A percentile compares a stretch with the other conserved stretches of the same genome.
Evolutionary conservation across 30 jellyfish, hydroid and myxozoan genomes (phyloP).

Genomic region (Chironex yamaguchii): DNA sequence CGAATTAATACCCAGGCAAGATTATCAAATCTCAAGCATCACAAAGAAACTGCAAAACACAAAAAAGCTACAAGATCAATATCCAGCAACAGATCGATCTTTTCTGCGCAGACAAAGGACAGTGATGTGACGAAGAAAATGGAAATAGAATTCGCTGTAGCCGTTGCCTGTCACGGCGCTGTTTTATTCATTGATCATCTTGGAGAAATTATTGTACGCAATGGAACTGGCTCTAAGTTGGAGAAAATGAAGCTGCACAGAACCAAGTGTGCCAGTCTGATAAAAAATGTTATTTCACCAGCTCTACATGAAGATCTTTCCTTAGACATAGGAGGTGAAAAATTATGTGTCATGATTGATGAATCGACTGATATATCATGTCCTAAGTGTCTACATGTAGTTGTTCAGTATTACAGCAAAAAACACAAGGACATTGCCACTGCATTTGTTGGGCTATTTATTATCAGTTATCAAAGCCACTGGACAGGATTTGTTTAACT

Average conservation of each 20-base stretch:
- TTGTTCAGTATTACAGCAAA: constrained; percentile 58
- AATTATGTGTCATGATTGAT: constrained; percentile 48
- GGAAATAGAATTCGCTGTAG: constrained; percentile 59
- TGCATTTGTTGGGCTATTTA: constrained; percentile 43
- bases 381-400: constrained; percentile 37
- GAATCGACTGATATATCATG: constrained; percentile 66
- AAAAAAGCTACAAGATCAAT: too few relatives aligned
- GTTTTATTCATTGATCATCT: constrained; percentile 62
- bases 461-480: background rate
- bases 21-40: too few relatives aligned
- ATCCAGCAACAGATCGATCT: too few relatives aligned
- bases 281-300: constrained; percentile 63
- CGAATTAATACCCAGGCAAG: too few relatives aligned
- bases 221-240: constrained; percentile 66
- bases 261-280: constrained; percentile 49
- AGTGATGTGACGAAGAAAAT: constrained; percentile 48
- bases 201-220: constrained; percentile 56
- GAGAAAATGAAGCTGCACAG: constrained; percentile 65
- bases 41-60: too few relatives aligned
- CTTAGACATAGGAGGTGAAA: constrained; percentile 40
- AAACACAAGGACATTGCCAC: constrained; percentile 42
- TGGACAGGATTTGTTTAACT: constrained; percentile 23
- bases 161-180: constrained; percentile 79
- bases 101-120: too few relatives aligned
- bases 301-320: constrained; percentile 40